Evolutionary conservation across 2,888 invertebrate species (phyloP), one percentile per base, ranked within the genome.

Genomic region (Perizoma affinitatum): DNA sequence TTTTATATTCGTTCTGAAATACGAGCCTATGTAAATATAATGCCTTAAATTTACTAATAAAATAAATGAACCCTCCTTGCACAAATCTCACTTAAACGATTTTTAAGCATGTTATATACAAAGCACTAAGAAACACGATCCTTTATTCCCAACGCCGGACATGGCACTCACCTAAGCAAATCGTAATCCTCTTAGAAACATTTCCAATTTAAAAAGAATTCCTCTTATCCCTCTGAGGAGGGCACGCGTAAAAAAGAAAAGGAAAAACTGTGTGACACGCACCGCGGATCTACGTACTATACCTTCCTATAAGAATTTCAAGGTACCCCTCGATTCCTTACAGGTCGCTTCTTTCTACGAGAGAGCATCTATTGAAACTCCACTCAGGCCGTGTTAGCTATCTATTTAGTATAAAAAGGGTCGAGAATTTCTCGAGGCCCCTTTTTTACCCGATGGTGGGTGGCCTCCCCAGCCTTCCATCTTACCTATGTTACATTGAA

Each of bases 151-250:
- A 72, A 78, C 79, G 78, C 80, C 78, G 82, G 75, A 56, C 61
- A 55, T 45, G 65, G 61, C 81, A 79, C 83, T 84, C 88, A 89
- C 89, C 90, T 90, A 85, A 87, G 85, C 88, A 87, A 90, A 91
- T 90, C 88, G 90, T 91, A 92, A 92, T 91, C 91, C 92, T 91
- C 91, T 92, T 88, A 90, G 89, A 91, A 91, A 91, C 92, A 92
- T 91, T 92, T 91, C 91, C 92, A 92, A 92, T 92, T 92, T 91
- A 91, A 92, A 92, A 91, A 91, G 91, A 90, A 92, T 91, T 92
- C 87, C 87, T 88, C 84, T 88, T 87, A 89, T 88, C 90, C 90
- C 87, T 88, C 84, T 65, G 86, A 84, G 84, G 84, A 89, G 88
- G 87, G 88, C 86, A 81, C 85, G 88, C 88, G 90, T 88, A 90